Conservation (phyloP, 1,140 invertebrate genomes). For the Geopemphigus sp. region DNA sequence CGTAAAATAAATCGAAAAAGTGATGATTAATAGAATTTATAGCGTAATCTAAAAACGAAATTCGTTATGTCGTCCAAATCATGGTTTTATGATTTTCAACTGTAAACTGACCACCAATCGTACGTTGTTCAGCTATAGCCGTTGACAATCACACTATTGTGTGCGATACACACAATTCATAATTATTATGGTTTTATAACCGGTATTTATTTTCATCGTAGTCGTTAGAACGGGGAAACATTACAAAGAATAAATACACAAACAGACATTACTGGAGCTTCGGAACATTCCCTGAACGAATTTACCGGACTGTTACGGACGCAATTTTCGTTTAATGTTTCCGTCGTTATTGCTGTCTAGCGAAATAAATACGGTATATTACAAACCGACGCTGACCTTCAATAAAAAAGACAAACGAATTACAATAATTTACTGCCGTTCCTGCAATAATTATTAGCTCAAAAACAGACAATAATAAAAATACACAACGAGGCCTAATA, state of each 20-base stretch:
- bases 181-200: constrained; percentile 15
- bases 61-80: too few species aligned
- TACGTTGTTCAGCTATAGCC: neutral
- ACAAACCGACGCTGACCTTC: constrained; percentile 34
- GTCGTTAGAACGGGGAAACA: constrained; percentile 16
- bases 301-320: constrained; percentile 16
- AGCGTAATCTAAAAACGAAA: too few species aligned
- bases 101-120: neutral
- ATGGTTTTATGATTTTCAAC: too few species aligned
- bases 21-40: too few species aligned
- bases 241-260: constrained; percentile 22
- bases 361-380: constrained; percentile 16
- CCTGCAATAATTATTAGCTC: too few species aligned
- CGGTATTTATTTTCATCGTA: constrained; percentile 23
- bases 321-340: constrained; percentile 32
- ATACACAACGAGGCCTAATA: too few species aligned
- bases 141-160: too few species aligned
- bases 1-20: too few species aligned
- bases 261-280: constrained; percentile 19
- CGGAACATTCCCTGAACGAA: constrained; percentile 9
- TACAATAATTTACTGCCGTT: neutral
- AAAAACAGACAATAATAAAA: too few species aligned
- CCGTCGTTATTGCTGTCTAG: constrained; percentile 28
- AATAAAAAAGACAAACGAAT: neutral
- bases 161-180: constrained; percentile 9